These are phyloP conservation scores for Saccostrea echinata DNA, from an alignment of 1,140 invertebrate species.

Conservation along the genomic window DNA sequence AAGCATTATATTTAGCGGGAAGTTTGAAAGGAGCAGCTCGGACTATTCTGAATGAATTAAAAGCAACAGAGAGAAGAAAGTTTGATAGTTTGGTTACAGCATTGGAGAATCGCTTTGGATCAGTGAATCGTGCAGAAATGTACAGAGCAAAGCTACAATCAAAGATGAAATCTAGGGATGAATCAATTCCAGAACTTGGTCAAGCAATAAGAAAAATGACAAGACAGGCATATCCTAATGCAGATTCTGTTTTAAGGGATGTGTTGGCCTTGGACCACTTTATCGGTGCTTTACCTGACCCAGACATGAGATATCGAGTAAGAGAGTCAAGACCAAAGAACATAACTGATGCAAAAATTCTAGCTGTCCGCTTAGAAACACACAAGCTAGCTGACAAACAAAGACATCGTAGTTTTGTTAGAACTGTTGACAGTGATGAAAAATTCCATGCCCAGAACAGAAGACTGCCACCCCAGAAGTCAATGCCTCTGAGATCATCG, in stretches of 20 bases:
- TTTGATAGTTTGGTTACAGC: not conserved
- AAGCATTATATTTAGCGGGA: constrained; percentile 39
- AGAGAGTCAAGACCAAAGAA: constrained; percentile 53
- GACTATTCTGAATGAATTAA: constrained; percentile 29
- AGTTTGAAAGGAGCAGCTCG: constrained; percentile 17
- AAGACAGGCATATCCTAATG: constrained; percentile 51
- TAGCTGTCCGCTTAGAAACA: constrained; percentile 46
- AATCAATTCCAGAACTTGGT: constrained; percentile 46
- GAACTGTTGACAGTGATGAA: too few species aligned
- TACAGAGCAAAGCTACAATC: constrained; percentile 19
- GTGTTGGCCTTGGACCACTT: constrained; percentile 56
- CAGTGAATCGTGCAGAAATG: constrained; percentile 32
- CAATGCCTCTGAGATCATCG: not conserved
- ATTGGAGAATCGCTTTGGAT: constrained; percentile 21
- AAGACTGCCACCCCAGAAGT: not conserved
- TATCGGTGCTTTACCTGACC: constrained; percentile 54
- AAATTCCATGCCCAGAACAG: too few species aligned
- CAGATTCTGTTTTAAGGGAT: constrained; percentile 38
- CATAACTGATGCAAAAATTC: constrained; percentile 45
- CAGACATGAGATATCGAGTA: constrained; percentile 51
- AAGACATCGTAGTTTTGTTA: too few species aligned
- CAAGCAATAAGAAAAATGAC: constrained; percentile 54
- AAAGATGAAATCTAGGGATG: constrained; percentile 30
- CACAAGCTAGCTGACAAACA: constrained; percentile 44
- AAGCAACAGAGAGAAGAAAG: constrained; percentile 15